Conservation (phyloP, 2,797 vertebrate species). For the Botia kubotai region DNA sequence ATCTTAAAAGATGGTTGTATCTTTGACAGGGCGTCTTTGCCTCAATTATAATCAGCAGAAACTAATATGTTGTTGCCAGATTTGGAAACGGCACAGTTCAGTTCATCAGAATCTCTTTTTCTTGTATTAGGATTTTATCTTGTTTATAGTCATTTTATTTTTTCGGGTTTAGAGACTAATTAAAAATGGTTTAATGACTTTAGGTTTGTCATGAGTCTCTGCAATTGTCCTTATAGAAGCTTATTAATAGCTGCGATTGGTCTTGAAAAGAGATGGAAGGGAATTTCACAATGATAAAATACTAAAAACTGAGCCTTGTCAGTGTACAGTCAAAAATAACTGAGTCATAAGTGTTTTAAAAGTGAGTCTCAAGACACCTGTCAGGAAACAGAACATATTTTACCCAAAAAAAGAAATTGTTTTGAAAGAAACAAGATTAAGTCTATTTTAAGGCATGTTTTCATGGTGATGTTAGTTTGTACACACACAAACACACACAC, state of each 20-base stretch:
- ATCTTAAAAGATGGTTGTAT: constrained; percentile 27
- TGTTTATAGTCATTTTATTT: constrained; percentile 8
- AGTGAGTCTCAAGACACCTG: no score
- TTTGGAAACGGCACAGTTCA: constrained; percentile 10
- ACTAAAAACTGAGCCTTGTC: neutral
- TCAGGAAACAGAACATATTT: no score
- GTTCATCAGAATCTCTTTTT: constrained; percentile 16
- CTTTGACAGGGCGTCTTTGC: neutral
- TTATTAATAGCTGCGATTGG: constrained; percentile 16
- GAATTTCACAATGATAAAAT: neutral
- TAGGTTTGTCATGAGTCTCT: neutral
- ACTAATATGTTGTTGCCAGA: constrained; percentile 2
- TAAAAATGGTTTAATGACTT: constrained; percentile 6
- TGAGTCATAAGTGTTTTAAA: neutral
- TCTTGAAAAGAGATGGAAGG: neutral
- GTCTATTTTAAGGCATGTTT: no score
- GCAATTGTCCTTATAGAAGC: constrained; percentile 1
- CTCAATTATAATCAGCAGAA: no score
- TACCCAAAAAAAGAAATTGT: no score
- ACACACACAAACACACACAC: no score
- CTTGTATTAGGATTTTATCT: neutral
- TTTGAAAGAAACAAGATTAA: no score
- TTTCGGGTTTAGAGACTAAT: constrained; percentile 20
- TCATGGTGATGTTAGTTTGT: no score
- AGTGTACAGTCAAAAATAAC: neutral